These are phyloP conservation scores for Hystrix cristata DNA, from an alignment of 2,113 vertebrate genomes.

Conservation along the genomic window DNA sequence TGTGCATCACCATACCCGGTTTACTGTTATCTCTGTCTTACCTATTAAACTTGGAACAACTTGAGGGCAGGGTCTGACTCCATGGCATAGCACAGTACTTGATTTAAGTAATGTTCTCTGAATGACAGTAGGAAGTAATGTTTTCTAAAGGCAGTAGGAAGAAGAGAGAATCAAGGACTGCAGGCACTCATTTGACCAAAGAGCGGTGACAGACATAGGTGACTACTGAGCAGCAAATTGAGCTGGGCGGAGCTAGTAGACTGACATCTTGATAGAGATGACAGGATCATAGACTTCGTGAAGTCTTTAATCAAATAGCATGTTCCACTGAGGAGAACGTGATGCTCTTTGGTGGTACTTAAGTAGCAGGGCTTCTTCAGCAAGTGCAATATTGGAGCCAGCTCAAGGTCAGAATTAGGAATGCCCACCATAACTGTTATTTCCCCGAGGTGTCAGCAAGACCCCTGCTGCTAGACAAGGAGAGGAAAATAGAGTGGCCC, in stretches of 20 bases:
- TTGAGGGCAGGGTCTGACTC: not conserved
- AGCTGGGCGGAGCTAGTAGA: not conserved
- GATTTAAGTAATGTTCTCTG: not conserved
- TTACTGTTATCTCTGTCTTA: slow-evolving; percentile 1
- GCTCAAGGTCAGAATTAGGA: not conserved
- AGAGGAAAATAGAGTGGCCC: not conserved
- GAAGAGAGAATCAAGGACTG: not conserved
- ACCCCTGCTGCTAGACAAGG: not conserved
- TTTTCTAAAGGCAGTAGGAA: not conserved
- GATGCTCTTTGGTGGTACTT: not conserved
- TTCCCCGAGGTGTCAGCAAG: not conserved
- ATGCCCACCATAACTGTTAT: not conserved
- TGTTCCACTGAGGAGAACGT: not conserved
- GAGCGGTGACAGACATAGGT: not conserved
- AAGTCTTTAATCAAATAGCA: not conserved
- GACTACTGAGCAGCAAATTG: not conserved
- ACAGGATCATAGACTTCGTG: not conserved
- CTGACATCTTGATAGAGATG: not conserved
- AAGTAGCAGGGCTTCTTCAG: not conserved
- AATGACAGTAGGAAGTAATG: not conserved
- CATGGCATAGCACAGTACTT: not conserved
- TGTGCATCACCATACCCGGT: not conserved
- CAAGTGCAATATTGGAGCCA: not conserved
- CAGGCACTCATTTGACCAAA: not conserved
- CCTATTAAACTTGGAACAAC: not conserved